phyloP scores from a whole-genome alignment of 2,888 invertebrate genomes.

The Orthosia gracilis region DNA sequence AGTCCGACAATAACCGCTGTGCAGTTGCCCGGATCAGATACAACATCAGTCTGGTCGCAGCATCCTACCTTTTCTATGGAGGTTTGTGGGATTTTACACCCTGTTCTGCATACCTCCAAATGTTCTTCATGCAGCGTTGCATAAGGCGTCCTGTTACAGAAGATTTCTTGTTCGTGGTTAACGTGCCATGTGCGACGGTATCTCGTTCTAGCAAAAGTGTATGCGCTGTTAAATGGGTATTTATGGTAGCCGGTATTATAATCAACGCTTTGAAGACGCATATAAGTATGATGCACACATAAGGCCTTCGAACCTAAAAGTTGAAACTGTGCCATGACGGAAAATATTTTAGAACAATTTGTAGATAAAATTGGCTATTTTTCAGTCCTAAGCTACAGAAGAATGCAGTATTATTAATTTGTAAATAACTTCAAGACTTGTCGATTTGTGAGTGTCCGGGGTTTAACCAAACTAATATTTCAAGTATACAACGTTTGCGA shows the following conservation, averaged over 20 bases:
- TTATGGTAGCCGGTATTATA: constrained; percentile 1
- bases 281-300: not conserved
- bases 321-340: not conserved
- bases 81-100: no score
- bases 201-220: constrained; percentile 20
- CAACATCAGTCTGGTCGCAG: no score
- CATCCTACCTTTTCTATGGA: no score
- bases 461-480: not conserved
- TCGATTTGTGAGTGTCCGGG: not conserved
- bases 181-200: constrained; percentile 16
- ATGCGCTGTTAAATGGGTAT: not conserved
- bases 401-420: not conserved
- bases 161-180: constrained; percentile 12
- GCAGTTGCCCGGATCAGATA: no score
- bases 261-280: not conserved
- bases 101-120: no score
- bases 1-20: no score
- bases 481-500: not conserved
- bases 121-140: constrained; percentile 10
- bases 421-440: no score
- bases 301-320: not conserved
- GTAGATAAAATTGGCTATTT: not conserved
- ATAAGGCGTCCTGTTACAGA: constrained; percentile 25
- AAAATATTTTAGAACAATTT: not conserved
- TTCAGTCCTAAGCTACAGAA: not conserved